Conservation (phyloP, 2,113 vertebrate species). For the Hylia prasina region DNA sequence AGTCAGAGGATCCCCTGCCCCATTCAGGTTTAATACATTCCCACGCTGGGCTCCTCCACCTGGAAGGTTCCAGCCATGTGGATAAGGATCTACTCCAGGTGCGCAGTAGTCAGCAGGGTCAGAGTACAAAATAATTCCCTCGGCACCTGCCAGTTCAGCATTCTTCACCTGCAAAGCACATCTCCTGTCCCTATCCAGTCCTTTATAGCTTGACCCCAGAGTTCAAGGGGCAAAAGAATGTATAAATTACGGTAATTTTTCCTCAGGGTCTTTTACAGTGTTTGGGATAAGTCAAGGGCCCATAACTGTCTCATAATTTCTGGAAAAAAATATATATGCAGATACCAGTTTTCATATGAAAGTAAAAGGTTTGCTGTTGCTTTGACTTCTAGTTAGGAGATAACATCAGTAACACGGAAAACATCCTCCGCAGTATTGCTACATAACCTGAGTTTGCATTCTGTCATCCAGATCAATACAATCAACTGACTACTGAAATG, state of each 20-base stretch:
- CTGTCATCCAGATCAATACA: not conserved
- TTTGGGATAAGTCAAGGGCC: not conserved
- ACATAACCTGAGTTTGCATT: not conserved
- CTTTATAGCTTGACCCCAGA: not conserved
- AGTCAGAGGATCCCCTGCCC: slow-evolving; percentile 93
- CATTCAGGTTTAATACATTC: slow-evolving; percentile 90
- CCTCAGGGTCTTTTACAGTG: not conserved
- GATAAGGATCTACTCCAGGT: slow-evolving; percentile 82
- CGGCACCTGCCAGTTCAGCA: slow-evolving; percentile 84
- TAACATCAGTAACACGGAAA: not conserved
- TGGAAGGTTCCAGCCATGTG: slow-evolving; percentile 92
- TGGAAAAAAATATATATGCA: not conserved
- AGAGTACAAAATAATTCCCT: slow-evolving; percentile 89
- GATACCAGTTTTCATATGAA: not conserved
- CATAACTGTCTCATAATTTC: not conserved
- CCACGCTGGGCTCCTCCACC: slow-evolving; percentile 88
- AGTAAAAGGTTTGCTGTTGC: not conserved
- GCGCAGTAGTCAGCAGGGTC: slow-evolving; percentile 92
- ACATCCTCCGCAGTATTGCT: not conserved
- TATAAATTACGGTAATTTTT: not conserved
- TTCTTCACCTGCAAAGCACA: slow-evolving; percentile 86
- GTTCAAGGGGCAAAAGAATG: not conserved
- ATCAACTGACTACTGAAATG: not conserved
- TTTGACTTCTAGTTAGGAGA: not conserved
- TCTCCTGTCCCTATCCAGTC: not conserved